Conservation (phyloP, 2,113 vertebrate species). For the Fregetta grallaria region DNA sequence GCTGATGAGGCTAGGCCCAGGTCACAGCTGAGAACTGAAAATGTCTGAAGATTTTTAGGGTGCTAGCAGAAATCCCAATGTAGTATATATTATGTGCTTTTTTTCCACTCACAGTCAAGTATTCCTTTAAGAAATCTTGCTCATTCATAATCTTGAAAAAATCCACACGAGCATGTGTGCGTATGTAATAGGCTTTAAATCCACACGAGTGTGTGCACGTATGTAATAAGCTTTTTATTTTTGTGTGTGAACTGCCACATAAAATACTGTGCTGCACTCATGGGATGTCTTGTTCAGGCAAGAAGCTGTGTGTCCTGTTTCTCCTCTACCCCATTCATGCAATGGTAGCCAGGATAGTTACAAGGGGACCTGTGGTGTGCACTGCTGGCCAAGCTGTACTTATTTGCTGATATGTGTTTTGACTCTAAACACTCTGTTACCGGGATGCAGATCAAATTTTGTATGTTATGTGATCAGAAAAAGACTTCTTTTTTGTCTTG, state of each 20-base stretch:
- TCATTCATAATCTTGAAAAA: background rate
- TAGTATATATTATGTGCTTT: background rate
- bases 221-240: background rate
- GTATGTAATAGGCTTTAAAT: background rate
- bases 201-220: accelerated
- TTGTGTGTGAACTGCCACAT: background rate
- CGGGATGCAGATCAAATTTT: background rate
- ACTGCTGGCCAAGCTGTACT: background rate
- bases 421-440: background rate
- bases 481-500: background rate
- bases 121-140: background rate
- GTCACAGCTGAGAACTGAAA: background rate
- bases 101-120: background rate
- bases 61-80: background rate
- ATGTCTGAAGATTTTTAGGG: background rate
- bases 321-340: background rate
- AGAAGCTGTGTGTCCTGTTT: background rate
- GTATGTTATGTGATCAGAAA: background rate
- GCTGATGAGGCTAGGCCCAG: background rate
- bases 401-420: background rate
- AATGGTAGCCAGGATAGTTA: background rate
- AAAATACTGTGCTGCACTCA: background rate
- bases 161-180: accelerated
- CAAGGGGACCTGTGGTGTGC: background rate
- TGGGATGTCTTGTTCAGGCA: accelerated